A percentile compares a stretch with the other conserved stretches of the same genome.
Conservation (phyloP, 2,113 vertebrate species). For the Aldabrachelys gigantea region DNA sequence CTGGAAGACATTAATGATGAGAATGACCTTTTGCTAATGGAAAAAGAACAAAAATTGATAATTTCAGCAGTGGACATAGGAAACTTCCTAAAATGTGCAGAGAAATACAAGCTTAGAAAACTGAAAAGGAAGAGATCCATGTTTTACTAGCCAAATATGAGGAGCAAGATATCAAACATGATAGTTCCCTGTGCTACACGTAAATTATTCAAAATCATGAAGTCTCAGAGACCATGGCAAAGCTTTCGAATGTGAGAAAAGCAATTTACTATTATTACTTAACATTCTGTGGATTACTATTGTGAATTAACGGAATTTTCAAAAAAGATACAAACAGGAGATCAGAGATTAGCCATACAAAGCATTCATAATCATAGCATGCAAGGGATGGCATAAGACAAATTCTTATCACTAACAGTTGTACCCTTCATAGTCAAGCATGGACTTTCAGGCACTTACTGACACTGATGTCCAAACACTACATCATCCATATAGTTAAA, state of each 20-base stretch:
- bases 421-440: neutral
- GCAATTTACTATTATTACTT: neutral
- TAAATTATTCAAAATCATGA: neutral
- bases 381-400: neutral
- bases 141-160: neutral
- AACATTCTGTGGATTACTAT: neutral
- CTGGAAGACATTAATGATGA: neutral
- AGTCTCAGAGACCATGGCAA: neutral
- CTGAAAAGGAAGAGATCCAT: neutral
- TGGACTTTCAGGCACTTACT: neutral
- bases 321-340: neutral
- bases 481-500: neutral
- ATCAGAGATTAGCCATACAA: neutral
- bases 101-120: neutral
- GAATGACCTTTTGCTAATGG: constrained; percentile 14
- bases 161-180: neutral
- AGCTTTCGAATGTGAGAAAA: neutral
- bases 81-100: neutral
- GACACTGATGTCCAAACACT: neutral
- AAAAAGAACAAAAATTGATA: neutral
- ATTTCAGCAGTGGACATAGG: neutral
- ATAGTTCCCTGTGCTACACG: neutral
- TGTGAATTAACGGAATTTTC: neutral
- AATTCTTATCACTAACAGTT: neutral
- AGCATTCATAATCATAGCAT: neutral